Conservation (phyloP, 92 coral and sea anemone genomes). For the Isaurus tuberculatus region DNA sequence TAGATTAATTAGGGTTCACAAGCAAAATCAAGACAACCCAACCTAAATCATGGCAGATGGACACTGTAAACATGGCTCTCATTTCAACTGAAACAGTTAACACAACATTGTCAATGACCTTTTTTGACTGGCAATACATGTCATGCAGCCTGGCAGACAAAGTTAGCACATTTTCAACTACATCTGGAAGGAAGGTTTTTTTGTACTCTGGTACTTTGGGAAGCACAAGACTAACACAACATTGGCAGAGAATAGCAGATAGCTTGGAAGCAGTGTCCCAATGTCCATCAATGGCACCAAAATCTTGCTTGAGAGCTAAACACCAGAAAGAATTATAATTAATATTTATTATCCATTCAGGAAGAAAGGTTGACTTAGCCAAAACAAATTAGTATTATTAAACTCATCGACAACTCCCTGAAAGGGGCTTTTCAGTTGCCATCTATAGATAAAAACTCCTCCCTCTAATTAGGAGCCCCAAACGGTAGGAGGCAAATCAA, state of each 20-base stretch:
- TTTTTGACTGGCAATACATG: conserved; percentile 53
- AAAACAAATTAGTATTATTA: too few relatives aligned
- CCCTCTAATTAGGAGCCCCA: too few relatives aligned
- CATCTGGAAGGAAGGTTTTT: conserved; percentile 82
- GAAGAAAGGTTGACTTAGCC: not conserved
- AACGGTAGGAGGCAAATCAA: too few relatives aligned
- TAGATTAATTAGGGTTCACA: too few relatives aligned
- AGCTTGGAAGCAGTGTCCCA: conserved; percentile 93
- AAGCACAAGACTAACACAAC: conserved; percentile 86
- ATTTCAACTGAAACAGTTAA: too few relatives aligned
- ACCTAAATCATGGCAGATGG: too few relatives aligned
- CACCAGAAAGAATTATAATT: not conserved
- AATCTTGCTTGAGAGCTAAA: conserved; percentile 93
- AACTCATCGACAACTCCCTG: too few relatives aligned
- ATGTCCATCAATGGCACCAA: conserved; percentile 72
- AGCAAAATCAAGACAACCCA: too few relatives aligned
- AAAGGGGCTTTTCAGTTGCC: too few relatives aligned
- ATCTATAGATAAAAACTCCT: too few relatives aligned
- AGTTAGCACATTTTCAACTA: conserved; percentile 81
- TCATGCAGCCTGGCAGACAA: conserved; percentile 90
- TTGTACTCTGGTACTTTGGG: conserved; percentile 74
- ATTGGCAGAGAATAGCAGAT: conserved; percentile 85
- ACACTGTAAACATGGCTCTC: too few relatives aligned
- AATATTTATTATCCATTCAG: too few relatives aligned
- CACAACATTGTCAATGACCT: conserved; percentile 50